Percentiles rank a stretch among this genome's conserved stretches.
These are phyloP conservation scores for Diaprepes abbreviatus DNA, from an alignment of 2,888 invertebrate genomes.

Conservation along the genomic window DNA sequence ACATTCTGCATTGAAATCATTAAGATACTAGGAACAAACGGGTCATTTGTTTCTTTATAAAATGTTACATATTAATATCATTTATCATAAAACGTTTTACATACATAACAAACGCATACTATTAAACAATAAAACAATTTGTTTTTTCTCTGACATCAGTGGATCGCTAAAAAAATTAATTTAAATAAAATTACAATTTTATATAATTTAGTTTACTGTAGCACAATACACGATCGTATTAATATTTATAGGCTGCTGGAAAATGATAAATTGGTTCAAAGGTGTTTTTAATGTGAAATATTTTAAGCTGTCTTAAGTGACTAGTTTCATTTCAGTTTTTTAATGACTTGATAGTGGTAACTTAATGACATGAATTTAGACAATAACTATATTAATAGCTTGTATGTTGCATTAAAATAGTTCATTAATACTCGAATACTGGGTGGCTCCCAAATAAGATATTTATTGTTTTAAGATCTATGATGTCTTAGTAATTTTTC, in stretches of 20 bases:
- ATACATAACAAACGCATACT: not conserved
- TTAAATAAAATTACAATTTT: slow-evolving; percentile 38
- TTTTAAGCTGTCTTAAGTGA: not conserved
- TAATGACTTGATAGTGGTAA: no score
- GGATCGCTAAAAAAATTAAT: slow-evolving; percentile 31
- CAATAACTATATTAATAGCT: no score
- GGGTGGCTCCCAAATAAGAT: no score
- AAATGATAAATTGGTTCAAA: not conserved
- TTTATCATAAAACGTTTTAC: not conserved
- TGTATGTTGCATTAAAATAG: no score
- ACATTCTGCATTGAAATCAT: no score
- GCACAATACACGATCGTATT: slow-evolving; percentile 10
- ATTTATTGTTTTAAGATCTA: no score
- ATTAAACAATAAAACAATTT: slow-evolving; percentile 13
- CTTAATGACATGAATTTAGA: no score
- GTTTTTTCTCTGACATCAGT: slow-evolving; percentile 3
- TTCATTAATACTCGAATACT: no score
- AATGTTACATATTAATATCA: slow-evolving; percentile 13
- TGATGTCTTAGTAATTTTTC: no score
- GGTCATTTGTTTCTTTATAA: not conserved
- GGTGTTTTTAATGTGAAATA: slow-evolving; percentile 2
- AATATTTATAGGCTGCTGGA: slow-evolving; percentile 12
- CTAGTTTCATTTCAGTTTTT: no score
- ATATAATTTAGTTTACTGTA: slow-evolving; percentile 41
- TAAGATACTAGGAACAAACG: slow-evolving; percentile 2